These are phyloP conservation scores for Odontesthes bonariensis DNA, from an alignment of 2,113 vertebrate species.

Conservation along the genomic window DNA sequence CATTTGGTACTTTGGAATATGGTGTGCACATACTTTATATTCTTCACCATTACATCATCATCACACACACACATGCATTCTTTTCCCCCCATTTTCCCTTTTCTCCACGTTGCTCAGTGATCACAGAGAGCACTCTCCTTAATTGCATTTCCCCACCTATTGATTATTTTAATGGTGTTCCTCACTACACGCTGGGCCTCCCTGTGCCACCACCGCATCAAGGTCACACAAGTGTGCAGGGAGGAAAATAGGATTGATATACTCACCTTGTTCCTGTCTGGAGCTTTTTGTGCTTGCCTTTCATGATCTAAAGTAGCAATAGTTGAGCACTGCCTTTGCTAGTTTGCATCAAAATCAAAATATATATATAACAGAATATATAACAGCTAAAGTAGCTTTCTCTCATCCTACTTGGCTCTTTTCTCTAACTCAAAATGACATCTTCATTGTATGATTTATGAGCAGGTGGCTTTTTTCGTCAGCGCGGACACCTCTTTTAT, in stretches of 20 bases:
- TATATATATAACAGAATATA: slow-evolving; percentile 12
- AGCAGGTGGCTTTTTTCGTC: neutral
- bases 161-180: slow-evolving; percentile 76
- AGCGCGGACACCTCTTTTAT: neutral
- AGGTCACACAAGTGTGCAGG: slow-evolving; percentile 47
- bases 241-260: slow-evolving; percentile 27
- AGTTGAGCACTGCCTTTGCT: neutral
- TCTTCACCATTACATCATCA: slow-evolving; percentile 7
- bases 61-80: neutral
- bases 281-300: slow-evolving; percentile 1
- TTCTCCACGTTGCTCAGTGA: slow-evolving; percentile 23
- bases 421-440: neutral
- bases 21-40: slow-evolving; percentile 3
- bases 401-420: neutral
- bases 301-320: slow-evolving; percentile 15
- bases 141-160: slow-evolving; percentile 77
- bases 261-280: slow-evolving; percentile 19
- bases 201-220: slow-evolving; percentile 27
- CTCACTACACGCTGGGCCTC: slow-evolving; percentile 34
- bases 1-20: neutral
- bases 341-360: neutral
- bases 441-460: neutral
- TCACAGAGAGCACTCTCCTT: slow-evolving; percentile 74
- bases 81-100: slow-evolving; percentile 6
- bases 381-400: slow-evolving; percentile 4